Base-by-base conservation (phyloP, 2,888 invertebrate genomes). In the Leptinotarsa peninsularis region DNA sequence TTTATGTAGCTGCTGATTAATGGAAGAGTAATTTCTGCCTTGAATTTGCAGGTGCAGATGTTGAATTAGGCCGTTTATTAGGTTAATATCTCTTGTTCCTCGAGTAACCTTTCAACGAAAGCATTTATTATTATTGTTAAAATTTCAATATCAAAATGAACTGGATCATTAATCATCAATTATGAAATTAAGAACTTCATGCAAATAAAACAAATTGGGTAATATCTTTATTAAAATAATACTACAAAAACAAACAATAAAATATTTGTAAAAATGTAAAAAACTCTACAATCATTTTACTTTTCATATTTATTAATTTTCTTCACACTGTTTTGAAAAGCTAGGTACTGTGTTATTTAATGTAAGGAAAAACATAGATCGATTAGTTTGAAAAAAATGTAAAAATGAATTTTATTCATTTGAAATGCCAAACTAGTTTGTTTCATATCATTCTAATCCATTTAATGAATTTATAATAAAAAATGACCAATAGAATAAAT, bases 191-290 rank as follows among this genome's bases (percentile, higher is more conserved):
- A 43, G 10, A 33, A 33, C 3, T 10, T 14, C 21, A 15, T 23
- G 10, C 15, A 23, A 58, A 27, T 58, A 58, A 58, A 58, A 58
- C 58, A 58, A 58, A 14, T 14, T 15, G 15, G 23, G 4, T 58
- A 58, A 58, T 23, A 33, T 63, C 14, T 63, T 63, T 63, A 63
- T 1, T 63, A 63, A 63, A 33, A 63, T 33, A 63, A 33, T 15
- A 18, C 14, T 60, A 60, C 21, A 60, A 60, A 60, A 18, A 63
- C 17, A 33, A 63, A 63, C 63, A 63, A 63, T 43, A n/a, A 33
- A 33, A 63, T 15, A 23, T 27, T 17, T 63, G 63, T 63, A 63
- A 63, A 63, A 63, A 63, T 63, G 63, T 63, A 63, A 63, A 63
- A 63, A 58, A 58, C 21, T 21, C 33, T 33, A n/a, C 27, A 17